Base-by-base conservation (phyloP, 1,140 invertebrate species). In the Chrysopa pallens region DNA sequence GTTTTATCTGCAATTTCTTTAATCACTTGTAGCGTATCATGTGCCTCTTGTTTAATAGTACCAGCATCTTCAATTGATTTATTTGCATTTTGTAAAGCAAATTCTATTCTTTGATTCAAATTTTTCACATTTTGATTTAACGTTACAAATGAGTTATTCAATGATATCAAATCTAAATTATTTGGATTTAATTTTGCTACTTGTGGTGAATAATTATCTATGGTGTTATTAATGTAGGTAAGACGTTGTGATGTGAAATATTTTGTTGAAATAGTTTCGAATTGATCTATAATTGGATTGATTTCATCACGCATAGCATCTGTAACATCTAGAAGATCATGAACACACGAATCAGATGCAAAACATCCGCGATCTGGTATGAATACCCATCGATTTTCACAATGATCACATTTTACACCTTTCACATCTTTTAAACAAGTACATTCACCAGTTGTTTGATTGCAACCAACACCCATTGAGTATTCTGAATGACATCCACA, bases 351-450 rank as follows among this genome's bases (percentile, higher is more conserved):
- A 61, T 89, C 87, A 61, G 93, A 98, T 47, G 80, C 74, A 53
- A 75, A 69, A 54, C 83, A 86, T 1, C 82, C 82, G 45, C 73
- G 64, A 29, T 67, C 63, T 44, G 70, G 69, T 8, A 78, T 66
- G 8, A 85, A 66, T 0, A 81, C 74, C 76, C 79, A 90, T 52
- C 91, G 72, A 50, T 83, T 70, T 0, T 90, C 87, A 62, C 95
- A 99, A 6, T 80, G 75, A 50, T 97, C 90, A 61, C 95, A 98
- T 54, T 89, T 90, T 52, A 88, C 81, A 1, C 95, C 95, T 35
- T 92, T 78, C 0, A 97, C 94, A 11, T 92, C 93, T 0, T 86
- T 88, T 15, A 98, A 62, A 66, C 95, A 99, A 42, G 84, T 76
- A 58, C 95, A 99, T 48, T 92, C 84, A 0, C 95, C 95, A 2